Conservation (phyloP, 2,797 vertebrate species). For the Florisuga fusca region DNA sequence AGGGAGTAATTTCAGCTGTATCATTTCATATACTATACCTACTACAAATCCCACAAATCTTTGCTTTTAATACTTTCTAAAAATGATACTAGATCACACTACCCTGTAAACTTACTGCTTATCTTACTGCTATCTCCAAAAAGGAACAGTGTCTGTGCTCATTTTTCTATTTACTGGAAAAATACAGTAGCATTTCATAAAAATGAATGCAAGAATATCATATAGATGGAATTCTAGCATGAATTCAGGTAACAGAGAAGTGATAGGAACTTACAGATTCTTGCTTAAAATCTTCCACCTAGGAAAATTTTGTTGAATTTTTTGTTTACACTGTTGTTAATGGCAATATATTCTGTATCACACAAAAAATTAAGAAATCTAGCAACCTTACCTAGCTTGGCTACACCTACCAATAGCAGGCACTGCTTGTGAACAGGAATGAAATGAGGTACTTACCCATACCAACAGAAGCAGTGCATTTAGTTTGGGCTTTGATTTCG, state of each 20-base stretch:
- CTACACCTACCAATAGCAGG: neutral
- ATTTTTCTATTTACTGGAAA: neutral
- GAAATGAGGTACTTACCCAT: slow-evolving; percentile 85
- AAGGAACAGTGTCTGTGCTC: neutral
- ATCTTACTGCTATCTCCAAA: neutral
- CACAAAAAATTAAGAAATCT: neutral
- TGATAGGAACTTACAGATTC: neutral
- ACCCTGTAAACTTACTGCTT: neutral
- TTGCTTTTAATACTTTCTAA: neutral
- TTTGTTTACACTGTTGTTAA: neutral
- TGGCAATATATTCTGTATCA: neutral
- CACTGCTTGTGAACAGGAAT: neutral
- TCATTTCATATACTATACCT: neutral
- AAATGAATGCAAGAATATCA: neutral
- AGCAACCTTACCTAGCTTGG: neutral
- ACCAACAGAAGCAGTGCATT: slow-evolving; percentile 94
- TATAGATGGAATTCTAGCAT: neutral
- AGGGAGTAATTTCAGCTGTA: neutral
- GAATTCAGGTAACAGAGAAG: neutral
- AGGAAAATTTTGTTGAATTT: neutral
- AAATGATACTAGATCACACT: neutral
- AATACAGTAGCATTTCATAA: neutral
- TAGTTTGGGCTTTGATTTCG: slow-evolving; percentile 91
- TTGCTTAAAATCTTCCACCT: neutral
- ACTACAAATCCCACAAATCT: neutral